Base-by-base conservation (phyloP, 2,888 invertebrate species). In the Hetaerina titia region DNA sequence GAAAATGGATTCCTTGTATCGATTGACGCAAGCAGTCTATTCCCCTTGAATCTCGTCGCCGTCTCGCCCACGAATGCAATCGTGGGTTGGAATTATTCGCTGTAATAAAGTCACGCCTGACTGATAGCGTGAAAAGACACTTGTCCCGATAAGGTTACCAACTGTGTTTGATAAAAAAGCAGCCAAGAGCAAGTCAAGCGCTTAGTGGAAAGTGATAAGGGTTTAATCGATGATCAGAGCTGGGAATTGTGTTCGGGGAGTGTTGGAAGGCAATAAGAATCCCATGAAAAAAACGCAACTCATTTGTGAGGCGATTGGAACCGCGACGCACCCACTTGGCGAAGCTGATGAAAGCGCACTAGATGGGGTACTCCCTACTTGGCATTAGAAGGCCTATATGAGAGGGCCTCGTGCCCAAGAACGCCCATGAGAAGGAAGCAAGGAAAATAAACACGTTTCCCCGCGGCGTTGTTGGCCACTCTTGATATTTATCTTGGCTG, bases 401-500 rank as follows among this genome's bases (percentile, higher is more conserved):
- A 64, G 63, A 15, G 64, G 2, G 45, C 63, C 25, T 60, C 25
- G 8, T 64, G 64, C 31, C 45, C 45, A 58, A 25, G 58, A 63
- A 69, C 64, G 64, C 45, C 63, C 13, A 45, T 64, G 31, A 22
- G 63, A 64, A 31, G n/a, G 13, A 58, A 31, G 81, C 25, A 31
- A 31, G 11, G 81, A 64, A 90, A 64, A 31, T 64, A 31, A 90
- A 90, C 19, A 64, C 45, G n/a, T 8, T 45, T 90, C 19, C 2
- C 81, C 60, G 6, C 19, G 64, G 64, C 9, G 45, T 5, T 31
- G 9, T 22, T 64, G 25, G n/a, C 90, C 5, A 17, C 7, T 64
- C 64, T 60, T 22, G 63, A 90, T 31, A 56, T 69, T 92, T 92
- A 57, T 92, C 74, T 92, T 92, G 92, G 69, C 57, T 69, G 22